Base-by-base conservation (phyloP, 1,140 invertebrate genomes). In the Trichonephila clavata region DNA sequence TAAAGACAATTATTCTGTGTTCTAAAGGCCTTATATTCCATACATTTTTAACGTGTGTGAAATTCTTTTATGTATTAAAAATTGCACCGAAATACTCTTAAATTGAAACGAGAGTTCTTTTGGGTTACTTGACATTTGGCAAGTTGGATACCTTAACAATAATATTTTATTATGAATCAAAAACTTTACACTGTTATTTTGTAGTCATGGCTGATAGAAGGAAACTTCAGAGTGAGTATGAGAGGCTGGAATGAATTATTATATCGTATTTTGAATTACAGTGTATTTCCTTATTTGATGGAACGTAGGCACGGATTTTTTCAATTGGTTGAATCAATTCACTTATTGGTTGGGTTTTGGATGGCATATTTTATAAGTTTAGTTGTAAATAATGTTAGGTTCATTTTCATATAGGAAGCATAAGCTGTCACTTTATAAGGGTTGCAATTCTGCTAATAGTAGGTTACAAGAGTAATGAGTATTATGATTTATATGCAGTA, bases 181-280 rank as follows among this genome's bases (percentile, higher is more conserved):
- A 88, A 59, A 92, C 90, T 89, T 77, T 68, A 77, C 39, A 27
- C 20, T 94, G 84, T 68, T 87, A 39, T 86, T 81, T 94, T 97
- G 97, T 98, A 98, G 98, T 98, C 97, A 99, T 99, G 98, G 98
- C 98, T 97, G 98, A 98, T 97, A 98, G 98, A 97, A 98, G 98
- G 97, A 99, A 99, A 97, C 97, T 99, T 97, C 98, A 99, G 98
- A 98, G 98, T 99, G 97, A 97, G 97, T 92, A 95, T 27, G 13
- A 71, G 21, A 63, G 0, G 13, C 18, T 39, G 16, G 61, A 63
- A 63, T 39, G n/a, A n/a, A 39, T 39, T 39, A 4, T 63, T 18
- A 16, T 20, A 21, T 63, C 16, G 2, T 63, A 6, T 63, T 7
- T 13, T 63, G 4, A 63, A 63, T 18, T 63, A 6, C 6, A 20